Evolutionary conservation across 2,797 vertebrate genomes (phyloP).

Genomic region (Etheostoma nigrum): DNA sequence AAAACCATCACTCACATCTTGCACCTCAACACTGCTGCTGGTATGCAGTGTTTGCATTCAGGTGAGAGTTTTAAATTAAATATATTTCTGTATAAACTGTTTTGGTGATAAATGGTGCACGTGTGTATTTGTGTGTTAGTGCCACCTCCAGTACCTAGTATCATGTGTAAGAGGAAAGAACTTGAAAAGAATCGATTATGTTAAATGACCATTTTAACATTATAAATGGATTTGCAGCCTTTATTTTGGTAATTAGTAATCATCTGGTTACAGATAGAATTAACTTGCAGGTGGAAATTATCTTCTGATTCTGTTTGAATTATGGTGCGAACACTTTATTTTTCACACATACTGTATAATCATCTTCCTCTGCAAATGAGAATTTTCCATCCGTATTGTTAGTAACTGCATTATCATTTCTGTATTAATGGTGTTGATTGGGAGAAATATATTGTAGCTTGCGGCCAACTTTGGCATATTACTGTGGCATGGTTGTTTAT

Average conservation of each 20-base stretch:
- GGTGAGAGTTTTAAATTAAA: slow-evolving; percentile 46
- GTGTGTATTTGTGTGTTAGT: neutral
- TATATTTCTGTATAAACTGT: slow-evolving; percentile 2
- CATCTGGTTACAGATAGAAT: slow-evolving; percentile 3
- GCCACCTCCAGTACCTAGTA: neutral
- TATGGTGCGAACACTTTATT: slow-evolving; percentile 40
- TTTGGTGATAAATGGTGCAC: too few relatives aligned
- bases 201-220: slow-evolving; percentile 8
- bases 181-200: neutral
- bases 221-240: neutral
- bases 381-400: slow-evolving; percentile 48
- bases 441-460: slow-evolving; percentile 41
- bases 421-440: slow-evolving; percentile 67
- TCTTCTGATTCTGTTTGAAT: slow-evolving; percentile 44
- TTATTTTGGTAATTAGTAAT: slow-evolving; percentile 29
- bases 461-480: slow-evolving; percentile 33
- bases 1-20: slow-evolving; percentile 55
- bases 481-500: slow-evolving; percentile 37
- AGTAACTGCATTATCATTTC: slow-evolving; percentile 60
- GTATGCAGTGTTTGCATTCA: slow-evolving; percentile 34
- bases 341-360: slow-evolving; percentile 55
- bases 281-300: slow-evolving; percentile 51
- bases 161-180: neutral
- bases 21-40: slow-evolving; percentile 26
- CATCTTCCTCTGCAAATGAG: slow-evolving; percentile 67